Evolutionary conservation across 23 tunicate species (phyloP), one percentile per base, ranked within the genome.

Genomic region (Halocynthia roretzi): DNA sequence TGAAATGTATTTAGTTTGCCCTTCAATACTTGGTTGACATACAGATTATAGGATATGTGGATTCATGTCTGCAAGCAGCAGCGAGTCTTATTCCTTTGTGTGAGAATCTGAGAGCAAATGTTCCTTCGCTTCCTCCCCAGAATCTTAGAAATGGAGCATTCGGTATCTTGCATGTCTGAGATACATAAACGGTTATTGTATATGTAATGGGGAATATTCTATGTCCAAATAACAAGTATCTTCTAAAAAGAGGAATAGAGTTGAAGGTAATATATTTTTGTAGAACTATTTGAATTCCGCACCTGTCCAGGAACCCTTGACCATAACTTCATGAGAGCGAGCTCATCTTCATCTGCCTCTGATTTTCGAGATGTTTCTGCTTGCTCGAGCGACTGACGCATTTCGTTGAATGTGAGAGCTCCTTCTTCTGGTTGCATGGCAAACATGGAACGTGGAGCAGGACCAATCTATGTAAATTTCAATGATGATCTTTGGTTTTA

Each of bases 61-160:
- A 44, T 61, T 81, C 92, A 79, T 92, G 92, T 31, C 92, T 77
- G 62, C 98, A 92, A 64, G 92, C 98, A 31, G 72, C 92, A 6
- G 98, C 98, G 10, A 92, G 77, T 71, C 80, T 53, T 58, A 77
- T 67, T 67, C 98, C 98, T 19, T 67, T 20, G 60, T 92, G 89
- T 6, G 98, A 92, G 67, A 92, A 92, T 44, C 69, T 65, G 49
- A 92, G 74, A 22, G 91, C 40, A 75, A 86, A 92, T 60, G 98
- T 92, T 58, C 98, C 98, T 14, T 92, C 89, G 5, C 78, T 20
- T 51, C 93, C 98, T 6, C 87, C 76, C 98, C 98, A 92, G 44
- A 92, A 68, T 15, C 84, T 80, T 56, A 86, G 44, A 7, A 66
- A 23, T 18, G 80, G 84, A 20, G 80, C 69, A 78, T 92, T 92